A percentile compares a stretch with the other conserved stretches of the same genome.
phyloP scores from a whole-genome alignment of 2,888 invertebrate species.

The Argynnis bischoffii region DNA sequence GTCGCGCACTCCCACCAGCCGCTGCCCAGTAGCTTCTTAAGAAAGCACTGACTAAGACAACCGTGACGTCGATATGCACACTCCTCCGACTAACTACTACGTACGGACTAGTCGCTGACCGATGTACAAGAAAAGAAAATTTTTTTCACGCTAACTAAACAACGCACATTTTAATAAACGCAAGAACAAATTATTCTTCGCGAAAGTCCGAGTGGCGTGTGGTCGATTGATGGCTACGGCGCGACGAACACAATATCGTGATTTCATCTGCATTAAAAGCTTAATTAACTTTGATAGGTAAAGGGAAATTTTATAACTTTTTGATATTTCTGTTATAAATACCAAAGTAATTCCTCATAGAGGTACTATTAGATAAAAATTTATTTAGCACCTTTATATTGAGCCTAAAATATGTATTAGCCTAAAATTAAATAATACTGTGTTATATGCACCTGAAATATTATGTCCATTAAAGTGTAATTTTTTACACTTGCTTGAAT shows the following conservation, averaged over 20 bases:
- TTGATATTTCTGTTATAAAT: no score
- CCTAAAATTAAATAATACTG: constrained; percentile 17
- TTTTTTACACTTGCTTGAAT: constrained; percentile 60
- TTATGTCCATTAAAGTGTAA: constrained; percentile 61
- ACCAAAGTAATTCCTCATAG: no score
- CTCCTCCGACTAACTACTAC: constrained; percentile 61
- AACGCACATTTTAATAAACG: constrained; percentile 74
- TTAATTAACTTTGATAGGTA: constrained; percentile 8
- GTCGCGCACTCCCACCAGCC: constrained; percentile 41
- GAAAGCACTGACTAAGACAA: constrained; percentile 51
- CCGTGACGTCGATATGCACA: constrained; percentile 60
- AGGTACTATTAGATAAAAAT: no score
- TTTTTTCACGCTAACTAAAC: constrained; percentile 77
- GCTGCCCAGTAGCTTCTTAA: constrained; percentile 39
- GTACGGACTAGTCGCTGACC: constrained; percentile 46
- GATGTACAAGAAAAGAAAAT: constrained; percentile 73
- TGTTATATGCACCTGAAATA: constrained; percentile 58
- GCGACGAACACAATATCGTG: constrained; percentile 56
- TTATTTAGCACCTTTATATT: no score
- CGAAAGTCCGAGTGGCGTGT: constrained; percentile 72
- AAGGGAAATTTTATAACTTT: no score
- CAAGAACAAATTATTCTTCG: constrained; percentile 74
- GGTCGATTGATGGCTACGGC: constrained; percentile 53
- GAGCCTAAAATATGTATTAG: no score
- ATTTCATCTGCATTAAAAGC: constrained; percentile 67